Conservation (phyloP, 1,140 invertebrate genomes). For the Micrasema minimum region DNA sequence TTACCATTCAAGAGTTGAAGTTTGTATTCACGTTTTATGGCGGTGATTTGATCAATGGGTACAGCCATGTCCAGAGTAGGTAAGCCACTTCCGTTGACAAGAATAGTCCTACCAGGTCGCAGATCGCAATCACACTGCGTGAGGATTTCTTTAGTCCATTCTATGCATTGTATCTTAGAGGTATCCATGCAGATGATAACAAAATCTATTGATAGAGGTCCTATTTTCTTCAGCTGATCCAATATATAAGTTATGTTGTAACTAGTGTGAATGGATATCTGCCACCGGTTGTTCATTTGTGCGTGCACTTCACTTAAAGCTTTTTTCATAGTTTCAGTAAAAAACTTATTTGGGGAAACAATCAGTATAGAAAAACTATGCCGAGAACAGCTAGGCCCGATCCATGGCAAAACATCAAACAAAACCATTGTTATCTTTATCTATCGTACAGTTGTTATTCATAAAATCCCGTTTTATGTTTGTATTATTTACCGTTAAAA, state of each 20-base stretch:
- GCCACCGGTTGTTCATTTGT: conserved; percentile 34
- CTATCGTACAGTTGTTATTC: too few relatives aligned
- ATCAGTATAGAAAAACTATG: conserved; percentile 40
- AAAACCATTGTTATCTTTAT: conserved; percentile 3
- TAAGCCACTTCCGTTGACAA: conserved; percentile 44
- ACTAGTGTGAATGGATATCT: conserved; percentile 34
- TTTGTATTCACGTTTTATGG: conserved; percentile 29
- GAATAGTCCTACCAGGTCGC: conserved; percentile 33
- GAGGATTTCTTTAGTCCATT: conserved; percentile 34
- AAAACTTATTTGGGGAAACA: conserved; percentile 37
- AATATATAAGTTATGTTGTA: conserved; percentile 32
- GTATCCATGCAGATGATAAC: conserved; percentile 42
- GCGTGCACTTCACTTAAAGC: conserved; percentile 22
- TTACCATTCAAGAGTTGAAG: conserved; percentile 34
- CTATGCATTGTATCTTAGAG: conserved; percentile 33
- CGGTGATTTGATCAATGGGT: conserved; percentile 17
- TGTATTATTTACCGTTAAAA: conserved; percentile 5
- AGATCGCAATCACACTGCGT: conserved; percentile 32
- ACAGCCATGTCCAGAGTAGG: conserved; percentile 39
- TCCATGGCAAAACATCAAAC: conserved; percentile 42
- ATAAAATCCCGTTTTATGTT: neutral
- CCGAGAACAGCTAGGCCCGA: conserved; percentile 44
- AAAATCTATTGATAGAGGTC: conserved; percentile 38
- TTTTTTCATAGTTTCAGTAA: conserved; percentile 30
- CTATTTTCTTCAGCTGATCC: conserved; percentile 28